Evolutionary conservation across 2,113 vertebrate species (phyloP).

Genomic region (Sander vitreus): DNA sequence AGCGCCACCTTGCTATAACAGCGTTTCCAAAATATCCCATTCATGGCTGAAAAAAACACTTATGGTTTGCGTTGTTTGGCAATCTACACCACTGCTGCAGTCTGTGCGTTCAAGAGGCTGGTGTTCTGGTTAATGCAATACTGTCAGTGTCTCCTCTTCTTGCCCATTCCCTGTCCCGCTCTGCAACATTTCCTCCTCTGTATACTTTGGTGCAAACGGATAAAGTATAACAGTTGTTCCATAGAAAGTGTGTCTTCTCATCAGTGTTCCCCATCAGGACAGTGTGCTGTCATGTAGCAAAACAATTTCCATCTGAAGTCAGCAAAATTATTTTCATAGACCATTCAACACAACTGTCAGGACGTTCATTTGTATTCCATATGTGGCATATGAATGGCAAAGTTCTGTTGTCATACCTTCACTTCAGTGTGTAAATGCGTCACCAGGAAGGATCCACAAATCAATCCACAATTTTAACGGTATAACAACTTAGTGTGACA

Average conservation of each 20-base stretch:
- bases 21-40: slow-evolving; percentile 8
- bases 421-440: neutral
- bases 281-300: neutral
- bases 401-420: neutral
- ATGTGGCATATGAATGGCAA: neutral
- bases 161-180: neutral
- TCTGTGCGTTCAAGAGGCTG: neutral
- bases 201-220: neutral
- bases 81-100: neutral
- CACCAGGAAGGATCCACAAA: neutral
- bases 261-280: neutral
- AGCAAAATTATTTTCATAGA: neutral
- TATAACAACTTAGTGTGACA: neutral
- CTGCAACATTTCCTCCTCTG: slow-evolving; percentile 3
- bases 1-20: neutral
- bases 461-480: neutral
- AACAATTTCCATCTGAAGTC: neutral
- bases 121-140: neutral
- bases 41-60: neutral
- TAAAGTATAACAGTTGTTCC: neutral
- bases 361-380: too few relatives aligned
- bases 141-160: neutral
- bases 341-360: neutral
- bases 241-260: neutral
- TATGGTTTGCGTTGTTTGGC: slow-evolving; percentile 1